These are phyloP conservation scores for Tichodroma muraria DNA, from an alignment of 2,113 vertebrate species.

Conservation along the genomic window DNA sequence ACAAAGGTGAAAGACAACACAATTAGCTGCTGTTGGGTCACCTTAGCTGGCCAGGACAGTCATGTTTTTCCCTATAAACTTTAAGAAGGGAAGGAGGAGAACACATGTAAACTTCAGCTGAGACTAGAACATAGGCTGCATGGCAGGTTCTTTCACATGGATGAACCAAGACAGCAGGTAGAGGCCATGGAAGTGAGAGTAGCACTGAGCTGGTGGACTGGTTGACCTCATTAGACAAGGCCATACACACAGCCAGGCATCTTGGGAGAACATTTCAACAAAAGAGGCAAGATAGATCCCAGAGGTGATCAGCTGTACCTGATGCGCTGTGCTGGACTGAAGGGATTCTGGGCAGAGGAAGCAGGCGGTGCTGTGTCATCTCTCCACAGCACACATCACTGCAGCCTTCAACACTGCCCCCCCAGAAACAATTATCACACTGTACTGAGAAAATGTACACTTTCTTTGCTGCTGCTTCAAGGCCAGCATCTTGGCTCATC, in stretches of 20 bases:
- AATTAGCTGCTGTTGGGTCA: background rate
- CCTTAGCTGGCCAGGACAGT: background rate
- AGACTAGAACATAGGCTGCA: background rate
- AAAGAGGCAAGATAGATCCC: background rate
- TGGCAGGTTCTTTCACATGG: background rate
- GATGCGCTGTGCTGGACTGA: background rate
- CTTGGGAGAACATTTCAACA: background rate
- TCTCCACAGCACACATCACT: background rate
- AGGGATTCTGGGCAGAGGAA: background rate
- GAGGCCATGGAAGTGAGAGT: background rate
- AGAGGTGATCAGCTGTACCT: background rate
- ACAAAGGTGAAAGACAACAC: background rate
- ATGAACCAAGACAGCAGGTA: background rate
- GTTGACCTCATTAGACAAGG: background rate
- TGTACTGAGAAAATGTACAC: background rate
- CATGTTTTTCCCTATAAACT: background rate
- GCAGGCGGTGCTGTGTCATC: background rate
- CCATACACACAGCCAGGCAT: background rate
- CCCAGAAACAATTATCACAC: background rate
- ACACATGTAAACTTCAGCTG: background rate
- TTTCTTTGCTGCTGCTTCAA: background rate
- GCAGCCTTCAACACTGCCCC: background rate
- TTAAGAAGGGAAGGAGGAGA: background rate
- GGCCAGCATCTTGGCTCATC: background rate
- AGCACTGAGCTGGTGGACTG: background rate